Percentiles rank a stretch among this genome's conserved stretches.
phyloP scores from a whole-genome alignment of 1,140 invertebrate species.

The Palaemon carinicauda region DNA sequence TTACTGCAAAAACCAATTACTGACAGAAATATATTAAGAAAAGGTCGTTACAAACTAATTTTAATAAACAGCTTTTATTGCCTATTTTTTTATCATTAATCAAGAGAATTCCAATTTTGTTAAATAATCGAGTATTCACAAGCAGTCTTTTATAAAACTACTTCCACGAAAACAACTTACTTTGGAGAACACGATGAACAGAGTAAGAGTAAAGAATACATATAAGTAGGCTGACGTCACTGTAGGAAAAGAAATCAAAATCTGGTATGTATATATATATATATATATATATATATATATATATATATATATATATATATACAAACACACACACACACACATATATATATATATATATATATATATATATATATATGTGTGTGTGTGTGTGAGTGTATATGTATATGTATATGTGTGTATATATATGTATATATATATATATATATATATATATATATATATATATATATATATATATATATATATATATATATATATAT shows the following conservation, averaged over 20 bases:
- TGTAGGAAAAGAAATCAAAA: background rate
- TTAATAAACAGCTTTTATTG: no score
- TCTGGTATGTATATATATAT: background rate
- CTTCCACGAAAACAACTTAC: no score
- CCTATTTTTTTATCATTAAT: no score
- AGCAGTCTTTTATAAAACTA: no score
- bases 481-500: no score
- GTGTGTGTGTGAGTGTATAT: background rate
- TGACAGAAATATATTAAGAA: no score
- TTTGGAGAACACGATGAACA: no score
- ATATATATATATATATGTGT: background rate
- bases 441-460: background rate
- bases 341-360: background rate
- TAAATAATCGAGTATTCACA: no score
- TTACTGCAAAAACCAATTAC: no score
- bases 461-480: no score
- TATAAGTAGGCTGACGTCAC: background rate
- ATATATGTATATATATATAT: background rate
- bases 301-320: background rate
- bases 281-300: background rate
- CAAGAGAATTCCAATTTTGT: no score
- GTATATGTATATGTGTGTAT: background rate
- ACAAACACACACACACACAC: background rate
- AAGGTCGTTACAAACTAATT: no score
- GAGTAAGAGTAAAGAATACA: background rate